phyloP scores from a whole-genome alignment of 2,113 vertebrate species.

The Nothoprocta pentlandii region DNA sequence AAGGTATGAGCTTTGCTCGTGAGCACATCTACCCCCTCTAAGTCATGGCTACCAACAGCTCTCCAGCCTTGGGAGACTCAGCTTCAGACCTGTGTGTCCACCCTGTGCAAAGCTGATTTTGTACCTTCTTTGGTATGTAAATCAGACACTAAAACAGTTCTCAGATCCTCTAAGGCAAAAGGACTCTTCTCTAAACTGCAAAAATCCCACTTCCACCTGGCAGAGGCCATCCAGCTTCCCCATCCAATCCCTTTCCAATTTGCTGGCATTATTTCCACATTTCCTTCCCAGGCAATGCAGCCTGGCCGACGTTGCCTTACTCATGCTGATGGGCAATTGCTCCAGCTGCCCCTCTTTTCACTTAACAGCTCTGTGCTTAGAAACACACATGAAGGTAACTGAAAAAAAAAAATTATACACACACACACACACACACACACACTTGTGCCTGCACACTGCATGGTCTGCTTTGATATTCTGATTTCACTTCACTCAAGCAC shows the following conservation, averaged over 20 bases:
- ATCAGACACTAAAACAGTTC: background rate
- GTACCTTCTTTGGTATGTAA: slow-evolving; percentile 30
- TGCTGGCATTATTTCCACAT: background rate
- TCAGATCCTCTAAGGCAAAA: background rate
- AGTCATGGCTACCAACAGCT: background rate
- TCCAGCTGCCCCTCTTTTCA: background rate
- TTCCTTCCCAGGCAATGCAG: background rate
- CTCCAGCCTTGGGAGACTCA: background rate
- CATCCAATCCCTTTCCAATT: slow-evolving; percentile 1
- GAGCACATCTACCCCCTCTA: background rate
- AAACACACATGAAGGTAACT: background rate
- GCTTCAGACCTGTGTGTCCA: background rate
- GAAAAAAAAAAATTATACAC: background rate
- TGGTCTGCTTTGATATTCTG: slow-evolving; percentile 65
- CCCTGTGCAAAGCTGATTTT: slow-evolving; percentile 34
- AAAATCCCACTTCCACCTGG: background rate
- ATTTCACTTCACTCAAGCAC: slow-evolving; percentile 56
- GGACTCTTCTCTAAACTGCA: background rate
- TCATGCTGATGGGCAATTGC: background rate
- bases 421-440: background rate
- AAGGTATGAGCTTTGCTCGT: background rate
- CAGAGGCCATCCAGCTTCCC: background rate
- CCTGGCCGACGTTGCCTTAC: background rate
- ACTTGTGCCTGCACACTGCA: background rate
- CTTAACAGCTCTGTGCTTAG: background rate